Conservation (phyloP, 1,140 invertebrate species). For the Leptinotarsa defecta region DNA sequence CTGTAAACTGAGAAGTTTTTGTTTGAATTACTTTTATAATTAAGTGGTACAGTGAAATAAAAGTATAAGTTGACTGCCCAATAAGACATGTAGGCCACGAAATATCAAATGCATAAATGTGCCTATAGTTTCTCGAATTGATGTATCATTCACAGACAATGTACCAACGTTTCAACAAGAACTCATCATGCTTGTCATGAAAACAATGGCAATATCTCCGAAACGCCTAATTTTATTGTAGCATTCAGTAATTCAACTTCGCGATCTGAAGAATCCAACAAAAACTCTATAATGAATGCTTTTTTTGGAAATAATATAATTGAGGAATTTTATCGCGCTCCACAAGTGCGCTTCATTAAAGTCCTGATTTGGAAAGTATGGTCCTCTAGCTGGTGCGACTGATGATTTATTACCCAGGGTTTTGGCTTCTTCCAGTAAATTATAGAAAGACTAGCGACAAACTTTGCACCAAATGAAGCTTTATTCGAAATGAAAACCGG, state of each 20-base stretch:
- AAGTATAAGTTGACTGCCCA: no score
- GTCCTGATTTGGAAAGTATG: slow-evolving; percentile 27
- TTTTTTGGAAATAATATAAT: slow-evolving; percentile 39
- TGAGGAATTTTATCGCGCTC: slow-evolving; percentile 32
- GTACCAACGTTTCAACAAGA: no score
- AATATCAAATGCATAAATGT: no score
- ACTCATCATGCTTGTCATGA: no score
- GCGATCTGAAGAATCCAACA: slow-evolving; percentile 3
- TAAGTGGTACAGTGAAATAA: no score
- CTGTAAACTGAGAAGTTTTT: no score
- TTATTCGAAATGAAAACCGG: background rate
- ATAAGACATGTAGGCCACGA: no score
- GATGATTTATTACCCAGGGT: slow-evolving; percentile 24
- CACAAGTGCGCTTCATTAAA: slow-evolving; percentile 34
- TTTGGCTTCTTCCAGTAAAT: slow-evolving; percentile 11
- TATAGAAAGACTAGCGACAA: slow-evolving; percentile 14
- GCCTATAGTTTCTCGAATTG: no score
- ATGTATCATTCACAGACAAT: no score
- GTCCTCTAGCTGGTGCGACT: slow-evolving; percentile 1
- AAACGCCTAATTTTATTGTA: no score
- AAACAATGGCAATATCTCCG: no score
- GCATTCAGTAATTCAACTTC: background rate
- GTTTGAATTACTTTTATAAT: no score
- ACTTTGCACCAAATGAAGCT: slow-evolving; percentile 17
- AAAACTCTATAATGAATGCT: slow-evolving; percentile 40